These are phyloP conservation scores for Eupeodes luniger DNA, from an alignment of 2,888 invertebrate species.

Conservation along the genomic window DNA sequence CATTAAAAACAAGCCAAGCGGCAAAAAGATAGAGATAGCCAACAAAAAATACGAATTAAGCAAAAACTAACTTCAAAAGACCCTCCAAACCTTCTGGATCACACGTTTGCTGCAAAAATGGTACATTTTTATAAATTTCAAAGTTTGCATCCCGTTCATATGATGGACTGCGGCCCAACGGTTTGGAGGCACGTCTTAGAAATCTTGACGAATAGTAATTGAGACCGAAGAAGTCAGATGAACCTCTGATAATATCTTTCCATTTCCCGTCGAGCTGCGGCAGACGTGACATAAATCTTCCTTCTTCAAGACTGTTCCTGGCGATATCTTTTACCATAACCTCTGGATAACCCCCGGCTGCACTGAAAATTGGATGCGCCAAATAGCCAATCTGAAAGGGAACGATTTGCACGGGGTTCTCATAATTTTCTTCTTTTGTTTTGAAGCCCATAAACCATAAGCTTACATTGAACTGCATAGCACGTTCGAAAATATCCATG, in stretches of 20 bases:
- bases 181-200: conserved; percentile 75
- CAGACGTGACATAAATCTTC: conserved; percentile 79
- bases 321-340: conserved; percentile 80
- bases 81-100: conserved; percentile 49
- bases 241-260: conserved; percentile 77
- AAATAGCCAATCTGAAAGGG: conserved; percentile 81
- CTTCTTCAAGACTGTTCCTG: conserved; percentile 80
- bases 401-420: not conserved
- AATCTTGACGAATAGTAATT: conserved; percentile 80
- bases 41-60: too few relatives aligned
- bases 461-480: conserved; percentile 79
- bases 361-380: conserved; percentile 81
- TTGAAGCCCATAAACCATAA: too few relatives aligned
- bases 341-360: conserved; percentile 81
- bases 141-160: conserved; percentile 84
- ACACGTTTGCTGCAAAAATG: conserved; percentile 78
- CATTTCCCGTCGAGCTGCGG: conserved; percentile 75
- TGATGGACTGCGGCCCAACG: conserved; percentile 83
- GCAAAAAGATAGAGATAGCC: too few relatives aligned
- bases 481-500: conserved; percentile 77
- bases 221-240: conserved; percentile 80
- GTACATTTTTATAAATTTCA: conserved; percentile 75
- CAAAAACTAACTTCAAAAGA: conserved; percentile 40
- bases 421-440: not conserved
- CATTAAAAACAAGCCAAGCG: not conserved